phyloP scores from a whole-genome alignment of 2,888 invertebrate genomes.

The Lithophane leautieri region DNA sequence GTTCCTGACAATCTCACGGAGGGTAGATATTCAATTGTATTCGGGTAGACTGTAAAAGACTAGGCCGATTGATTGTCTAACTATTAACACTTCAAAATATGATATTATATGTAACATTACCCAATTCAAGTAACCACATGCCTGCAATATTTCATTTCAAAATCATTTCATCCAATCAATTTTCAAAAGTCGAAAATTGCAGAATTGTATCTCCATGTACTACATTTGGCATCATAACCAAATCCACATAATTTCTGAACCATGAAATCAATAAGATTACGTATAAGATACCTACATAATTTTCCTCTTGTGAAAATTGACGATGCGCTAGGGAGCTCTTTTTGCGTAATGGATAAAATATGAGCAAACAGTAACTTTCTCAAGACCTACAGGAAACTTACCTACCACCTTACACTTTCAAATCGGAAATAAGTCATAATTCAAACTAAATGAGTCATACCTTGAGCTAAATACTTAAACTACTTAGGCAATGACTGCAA shows the following conservation, averaged over 20 bases:
- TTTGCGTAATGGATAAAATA: conserved; percentile 42
- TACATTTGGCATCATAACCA: neutral
- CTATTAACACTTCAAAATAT: neutral
- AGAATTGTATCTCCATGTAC: neutral
- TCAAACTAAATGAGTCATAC: neutral
- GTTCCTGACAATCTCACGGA: too few species aligned
- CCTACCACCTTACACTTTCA: conserved; percentile 3
- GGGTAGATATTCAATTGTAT: too few species aligned
- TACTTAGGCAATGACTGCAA: neutral
- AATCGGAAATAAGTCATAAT: conserved; percentile 1
- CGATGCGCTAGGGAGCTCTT: conserved; percentile 10
- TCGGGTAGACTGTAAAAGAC: too few species aligned
- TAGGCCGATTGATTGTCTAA: neutral
- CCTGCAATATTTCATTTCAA: neutral
- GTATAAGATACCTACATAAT: conserved; percentile 34
- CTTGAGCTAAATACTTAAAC: neutral
- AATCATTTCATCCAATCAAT: neutral
- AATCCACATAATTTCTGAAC: conserved; percentile 24
- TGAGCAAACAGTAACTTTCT: conserved; percentile 33
- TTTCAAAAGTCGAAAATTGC: neutral
- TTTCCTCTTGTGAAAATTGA: conserved; percentile 44
- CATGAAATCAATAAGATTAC: conserved; percentile 23
- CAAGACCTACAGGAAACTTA: conserved; percentile 3
- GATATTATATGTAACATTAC: neutral
- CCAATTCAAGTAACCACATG: neutral